Conservation (phyloP, 1,140 invertebrate species). For the Xylocopa sonorina region DNA sequence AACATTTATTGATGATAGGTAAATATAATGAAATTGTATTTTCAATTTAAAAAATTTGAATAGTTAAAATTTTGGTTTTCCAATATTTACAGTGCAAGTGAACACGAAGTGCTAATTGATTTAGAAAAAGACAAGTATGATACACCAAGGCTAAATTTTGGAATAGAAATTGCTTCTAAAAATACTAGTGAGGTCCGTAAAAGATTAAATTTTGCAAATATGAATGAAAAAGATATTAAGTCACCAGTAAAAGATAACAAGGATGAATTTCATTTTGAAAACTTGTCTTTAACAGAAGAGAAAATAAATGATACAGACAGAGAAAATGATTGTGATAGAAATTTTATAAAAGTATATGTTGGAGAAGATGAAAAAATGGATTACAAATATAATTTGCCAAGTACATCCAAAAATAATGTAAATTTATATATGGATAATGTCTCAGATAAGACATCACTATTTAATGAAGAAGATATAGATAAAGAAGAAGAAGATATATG, state of each 20-base stretch:
- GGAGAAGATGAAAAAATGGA: constrained; percentile 24
- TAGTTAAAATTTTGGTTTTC: constrained; percentile 17
- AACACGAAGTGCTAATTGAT: background rate
- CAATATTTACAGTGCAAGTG: constrained; percentile 6
- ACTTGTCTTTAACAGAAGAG: background rate
- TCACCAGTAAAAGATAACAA: background rate
- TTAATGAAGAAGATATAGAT: constrained; percentile 5
- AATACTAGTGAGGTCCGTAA: constrained; percentile 47
- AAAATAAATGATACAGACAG: background rate
- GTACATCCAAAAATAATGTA: background rate
- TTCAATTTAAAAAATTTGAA: background rate
- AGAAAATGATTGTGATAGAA: background rate
- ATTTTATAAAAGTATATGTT: background rate
- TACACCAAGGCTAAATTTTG: background rate
- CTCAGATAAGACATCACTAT: background rate
- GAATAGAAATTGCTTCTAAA: background rate
- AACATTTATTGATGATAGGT: background rate
- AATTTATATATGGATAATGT: background rate
- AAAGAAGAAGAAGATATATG: constrained; percentile 50
- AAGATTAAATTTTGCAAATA: constrained; percentile 40
- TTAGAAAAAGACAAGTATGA: background rate
- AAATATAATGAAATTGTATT: constrained; percentile 24
- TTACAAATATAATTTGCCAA: background rate
- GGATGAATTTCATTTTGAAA: constrained; percentile 1
- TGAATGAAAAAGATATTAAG: constrained; percentile 16